phyloP scores from a whole-genome alignment of 2,888 invertebrate species.

The Steinernema carpocapsae region DNA sequence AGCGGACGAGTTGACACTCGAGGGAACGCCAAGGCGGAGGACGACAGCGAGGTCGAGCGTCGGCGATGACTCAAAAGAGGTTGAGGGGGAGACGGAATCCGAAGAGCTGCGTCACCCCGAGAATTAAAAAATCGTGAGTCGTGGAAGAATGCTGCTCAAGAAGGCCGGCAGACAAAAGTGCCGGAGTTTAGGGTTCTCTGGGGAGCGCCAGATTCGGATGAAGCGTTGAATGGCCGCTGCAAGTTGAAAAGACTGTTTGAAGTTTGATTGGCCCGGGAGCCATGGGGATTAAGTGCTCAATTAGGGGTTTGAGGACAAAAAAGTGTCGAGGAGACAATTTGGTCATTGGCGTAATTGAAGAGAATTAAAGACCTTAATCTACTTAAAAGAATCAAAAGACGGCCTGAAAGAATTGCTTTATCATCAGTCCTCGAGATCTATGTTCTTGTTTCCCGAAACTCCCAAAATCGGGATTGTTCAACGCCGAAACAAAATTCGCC shows the following conservation, averaged over 20 bases:
- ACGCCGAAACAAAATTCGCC: too few species aligned
- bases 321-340: not conserved
- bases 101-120: slow-evolving; percentile 7
- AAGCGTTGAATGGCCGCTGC: too few species aligned
- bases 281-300: too few species aligned
- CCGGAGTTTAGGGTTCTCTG: slow-evolving; percentile 5
- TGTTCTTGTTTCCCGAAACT: too few species aligned
- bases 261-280: too few species aligned
- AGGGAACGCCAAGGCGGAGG: slow-evolving; percentile 24
- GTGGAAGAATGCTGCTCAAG: not conserved
- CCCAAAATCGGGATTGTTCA: too few species aligned
- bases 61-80: slow-evolving; percentile 15
- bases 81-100: slow-evolving; percentile 7
- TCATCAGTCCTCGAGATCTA: too few species aligned
- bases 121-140: not conserved
- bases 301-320: not conserved
- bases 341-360: not conserved
- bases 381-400: too few species aligned
- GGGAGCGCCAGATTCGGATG: not conserved
- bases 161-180: not conserved
- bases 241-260: too few species aligned
- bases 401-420: too few species aligned
- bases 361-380: not conserved
- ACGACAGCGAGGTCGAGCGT: not conserved
- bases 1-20: slow-evolving; percentile 3